phyloP scores from a whole-genome alignment of 2,797 vertebrate species.

The Poeciliopsis presidionis region DNA sequence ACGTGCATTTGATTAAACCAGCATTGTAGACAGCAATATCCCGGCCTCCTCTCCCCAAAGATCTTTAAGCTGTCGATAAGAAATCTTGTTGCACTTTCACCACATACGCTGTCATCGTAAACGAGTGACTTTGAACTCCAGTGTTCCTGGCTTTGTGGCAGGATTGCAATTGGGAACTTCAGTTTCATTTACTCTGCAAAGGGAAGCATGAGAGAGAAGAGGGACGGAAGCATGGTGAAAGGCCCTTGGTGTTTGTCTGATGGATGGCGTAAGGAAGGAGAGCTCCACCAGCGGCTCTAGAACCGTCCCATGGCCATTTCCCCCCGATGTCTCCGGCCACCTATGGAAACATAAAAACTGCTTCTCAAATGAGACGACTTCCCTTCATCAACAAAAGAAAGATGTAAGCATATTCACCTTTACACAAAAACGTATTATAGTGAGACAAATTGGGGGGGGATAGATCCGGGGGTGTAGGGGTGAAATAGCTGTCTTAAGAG shows the following conservation, averaged over 20 bases:
- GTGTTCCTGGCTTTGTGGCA: too few relatives aligned
- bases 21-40: not conserved
- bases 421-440: not conserved
- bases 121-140: not conserved
- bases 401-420: conserved; percentile 76
- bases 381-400: conserved; percentile 75
- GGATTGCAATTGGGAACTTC: fast-evolving
- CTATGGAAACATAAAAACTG: conserved; percentile 93
- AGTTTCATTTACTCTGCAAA: conserved; percentile 54
- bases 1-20: not conserved
- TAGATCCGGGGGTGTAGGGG: not conserved
- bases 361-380: conserved; percentile 85
- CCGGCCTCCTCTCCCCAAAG: not conserved
- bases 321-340: conserved; percentile 84
- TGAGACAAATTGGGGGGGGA: not conserved
- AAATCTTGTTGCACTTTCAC: not conserved
- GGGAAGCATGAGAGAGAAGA: conserved; percentile 90
- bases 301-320: conserved; percentile 85
- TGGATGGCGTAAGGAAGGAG: conserved; percentile 90
- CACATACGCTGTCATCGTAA: not conserved
- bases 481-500: not conserved
- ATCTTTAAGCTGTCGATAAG: not conserved
- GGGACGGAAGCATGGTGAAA: conserved; percentile 84
- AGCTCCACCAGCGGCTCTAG: conserved; percentile 79
- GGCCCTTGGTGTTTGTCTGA: conserved; percentile 83